Percentiles rank a stretch among this genome's conserved stretches.
Evolutionary conservation across 2,797 vertebrate species (phyloP).

Genomic region (Pogonophryne albipinna): DNA sequence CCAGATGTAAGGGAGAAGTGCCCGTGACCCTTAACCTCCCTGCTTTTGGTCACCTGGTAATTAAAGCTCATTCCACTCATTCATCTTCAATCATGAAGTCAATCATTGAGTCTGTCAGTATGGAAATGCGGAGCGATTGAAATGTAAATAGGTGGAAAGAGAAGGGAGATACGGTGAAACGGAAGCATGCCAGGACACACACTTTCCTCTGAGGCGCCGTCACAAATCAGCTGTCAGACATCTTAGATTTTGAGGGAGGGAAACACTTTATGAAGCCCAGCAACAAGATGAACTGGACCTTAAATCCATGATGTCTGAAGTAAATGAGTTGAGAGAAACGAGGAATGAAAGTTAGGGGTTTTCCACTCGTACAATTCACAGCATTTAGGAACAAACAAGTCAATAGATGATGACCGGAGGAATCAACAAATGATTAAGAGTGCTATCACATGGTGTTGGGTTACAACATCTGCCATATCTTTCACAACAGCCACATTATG

Average conservation of each 20-base stretch:
- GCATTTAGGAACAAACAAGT: background rate
- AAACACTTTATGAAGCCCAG: background rate
- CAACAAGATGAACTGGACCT: background rate
- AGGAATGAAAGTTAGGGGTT: conserved; percentile 14
- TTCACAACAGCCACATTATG: background rate
- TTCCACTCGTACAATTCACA: conserved; percentile 22
- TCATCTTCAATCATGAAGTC: conserved; percentile 22
- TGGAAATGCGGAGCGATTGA: conserved; percentile 31
- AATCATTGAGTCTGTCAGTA: conserved; percentile 14
- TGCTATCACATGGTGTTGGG: background rate
- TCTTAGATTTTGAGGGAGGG: too few species aligned
- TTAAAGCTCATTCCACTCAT: conserved; percentile 15
- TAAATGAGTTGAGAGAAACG: background rate
- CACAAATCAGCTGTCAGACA: background rate
- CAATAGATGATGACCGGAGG: background rate
- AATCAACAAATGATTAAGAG: background rate
- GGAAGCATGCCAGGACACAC: background rate
- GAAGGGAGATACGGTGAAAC: background rate
- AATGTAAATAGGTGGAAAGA: conserved; percentile 22
- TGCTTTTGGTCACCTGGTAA: conserved; percentile 5
- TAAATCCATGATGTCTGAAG: background rate
- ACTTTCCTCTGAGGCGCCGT: background rate
- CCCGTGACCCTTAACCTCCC: conserved; percentile 15
- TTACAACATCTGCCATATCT: background rate
- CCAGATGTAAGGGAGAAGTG: conserved; percentile 5